A percentile compares a stretch with the other conserved stretches of the same genome.
These are phyloP conservation scores for Trichogramma evanescens DNA, from an alignment of 2,888 invertebrate genomes.

Conservation along the genomic window DNA sequence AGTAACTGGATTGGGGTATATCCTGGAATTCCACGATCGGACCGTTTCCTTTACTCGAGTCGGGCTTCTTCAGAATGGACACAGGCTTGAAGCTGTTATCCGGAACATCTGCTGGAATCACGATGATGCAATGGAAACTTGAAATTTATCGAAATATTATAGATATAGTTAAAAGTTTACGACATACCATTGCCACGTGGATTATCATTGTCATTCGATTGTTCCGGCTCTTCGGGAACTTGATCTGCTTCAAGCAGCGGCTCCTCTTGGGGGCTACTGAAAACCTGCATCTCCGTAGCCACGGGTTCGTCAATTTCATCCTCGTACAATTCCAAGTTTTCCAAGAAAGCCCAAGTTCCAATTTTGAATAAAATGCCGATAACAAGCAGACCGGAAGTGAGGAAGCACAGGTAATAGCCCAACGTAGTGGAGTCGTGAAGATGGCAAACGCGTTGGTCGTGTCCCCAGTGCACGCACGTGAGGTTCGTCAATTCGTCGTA, in stretches of 20 bases:
- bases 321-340: slow-evolving; percentile 44
- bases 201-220: not conserved
- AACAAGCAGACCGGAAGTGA: slow-evolving; percentile 47
- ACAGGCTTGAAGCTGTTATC: slow-evolving; percentile 6
- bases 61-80: slow-evolving; percentile 8
- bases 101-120: not conserved
- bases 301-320: slow-evolving; percentile 16
- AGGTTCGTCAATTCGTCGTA: slow-evolving; percentile 54
- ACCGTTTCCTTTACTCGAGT: slow-evolving; percentile 6
- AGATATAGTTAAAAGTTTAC: too few relatives aligned
- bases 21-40: not conserved
- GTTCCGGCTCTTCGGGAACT: not conserved
- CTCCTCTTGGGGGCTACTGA: slow-evolving; percentile 23
- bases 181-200: not conserved
- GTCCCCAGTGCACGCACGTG: slow-evolving; percentile 50
- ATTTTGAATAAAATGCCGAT: slow-evolving; percentile 48
- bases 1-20: too few relatives aligned
- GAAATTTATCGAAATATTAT: not conserved
- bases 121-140: not conserved
- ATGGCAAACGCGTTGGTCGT: slow-evolving; percentile 44
- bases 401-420: slow-evolving; percentile 49
- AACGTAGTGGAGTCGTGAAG: slow-evolving; percentile 48
- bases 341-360: slow-evolving; percentile 47
- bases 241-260: slow-evolving; percentile 24
- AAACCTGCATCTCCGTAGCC: slow-evolving; percentile 27